Percentiles rank a stretch among this genome's conserved stretches.
phyloP scores from a whole-genome alignment of 2,113 vertebrate genomes.

The Bos indicus region DNA sequence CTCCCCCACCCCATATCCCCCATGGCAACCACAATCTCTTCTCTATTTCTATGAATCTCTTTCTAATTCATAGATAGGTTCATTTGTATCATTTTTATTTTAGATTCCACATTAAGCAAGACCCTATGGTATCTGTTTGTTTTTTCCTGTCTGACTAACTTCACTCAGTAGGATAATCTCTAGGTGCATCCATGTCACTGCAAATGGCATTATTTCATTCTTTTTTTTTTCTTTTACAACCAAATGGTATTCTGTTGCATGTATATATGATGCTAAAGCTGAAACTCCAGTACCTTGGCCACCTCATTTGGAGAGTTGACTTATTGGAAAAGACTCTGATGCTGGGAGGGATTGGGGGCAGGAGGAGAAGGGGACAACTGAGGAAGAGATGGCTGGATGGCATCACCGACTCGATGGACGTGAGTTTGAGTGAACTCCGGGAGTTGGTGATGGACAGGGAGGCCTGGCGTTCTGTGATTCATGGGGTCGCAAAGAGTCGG shows the following conservation, averaged over 20 bases:
- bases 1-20: neutral
- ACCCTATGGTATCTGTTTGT: neutral
- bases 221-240: neutral
- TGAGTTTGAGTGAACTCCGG: no score
- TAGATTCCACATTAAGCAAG: neutral
- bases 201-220: neutral
- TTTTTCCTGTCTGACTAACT: neutral
- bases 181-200: neutral
- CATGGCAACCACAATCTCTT: neutral
- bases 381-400: no score
- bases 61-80: neutral
- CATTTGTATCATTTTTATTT: neutral
- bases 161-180: neutral
- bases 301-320: no score
- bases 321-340: no score
- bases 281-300: no score
- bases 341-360: no score
- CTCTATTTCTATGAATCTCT: neutral
- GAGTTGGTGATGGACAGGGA: no score
- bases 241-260: neutral
- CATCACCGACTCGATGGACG: no score
- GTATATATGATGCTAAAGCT: neutral
- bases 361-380: no score
- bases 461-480: no score
- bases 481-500: no score